Base-by-base conservation (phyloP, 1,140 invertebrate genomes). In the Tetragonula clypearis region DNA sequence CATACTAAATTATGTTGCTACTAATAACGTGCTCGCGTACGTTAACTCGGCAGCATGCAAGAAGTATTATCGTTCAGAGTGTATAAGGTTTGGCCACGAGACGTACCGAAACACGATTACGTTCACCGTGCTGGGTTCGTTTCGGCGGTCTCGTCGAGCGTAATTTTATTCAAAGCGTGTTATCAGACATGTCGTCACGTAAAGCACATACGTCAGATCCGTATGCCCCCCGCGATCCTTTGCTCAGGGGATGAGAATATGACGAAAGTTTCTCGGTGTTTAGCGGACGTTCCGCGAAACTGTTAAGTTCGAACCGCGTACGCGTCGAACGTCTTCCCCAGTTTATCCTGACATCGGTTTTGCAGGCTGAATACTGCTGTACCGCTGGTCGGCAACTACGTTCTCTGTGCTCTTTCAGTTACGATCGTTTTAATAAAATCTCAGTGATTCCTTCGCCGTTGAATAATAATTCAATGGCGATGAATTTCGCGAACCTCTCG, bases 161-260 rank as follows among this genome's bases (percentile, higher is more conserved):
- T 74, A 81, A 80, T 65, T 81, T 68, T 73, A 56, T 81, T 53
- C 69, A n/a, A 35, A 80, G 41, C 58, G 72, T 60, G 65, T 58
- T 69, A 68, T 65, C 60, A 60, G 62, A 53, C 79, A 23, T 30
- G 60, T 85, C 79, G 69, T 85, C 79, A 35, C 71, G 84, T 69
- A 68, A 65, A 23, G 53, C 58, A 66, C 71, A 65, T 60, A 75
- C 30, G 84, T 60, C 58, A 68, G 53, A 81, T 81, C 62, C 55
- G 15, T 23, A 71, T 8, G 41, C 6, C 8, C 35, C 30, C 35
- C 19, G 26, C 23, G 35, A 81, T 80, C 79, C 71, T 58, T 60
- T 35, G 19, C 79, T 19, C 19, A n/a, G 0, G 19, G 60, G 5
- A 62, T 66, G 0, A 11, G 71, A 2, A 62, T 73, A 81, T 69